Conservation (phyloP, 1,140 invertebrate genomes). For the Proales similis region DNA sequence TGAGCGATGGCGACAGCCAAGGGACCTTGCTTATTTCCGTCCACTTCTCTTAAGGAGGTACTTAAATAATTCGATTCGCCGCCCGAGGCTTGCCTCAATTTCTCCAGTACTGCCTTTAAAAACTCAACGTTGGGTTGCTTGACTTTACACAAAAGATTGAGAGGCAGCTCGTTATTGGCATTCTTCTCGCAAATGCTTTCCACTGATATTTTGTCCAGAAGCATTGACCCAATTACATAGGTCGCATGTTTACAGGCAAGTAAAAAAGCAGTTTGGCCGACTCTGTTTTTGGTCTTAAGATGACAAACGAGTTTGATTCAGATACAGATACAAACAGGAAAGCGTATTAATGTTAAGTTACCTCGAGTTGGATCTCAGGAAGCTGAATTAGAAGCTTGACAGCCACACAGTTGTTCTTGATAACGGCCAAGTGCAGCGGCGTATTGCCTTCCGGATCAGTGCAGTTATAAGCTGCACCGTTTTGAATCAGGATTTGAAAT, state of each 20-base stretch:
- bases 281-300: slow-evolving; percentile 11
- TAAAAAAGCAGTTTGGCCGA: neutral
- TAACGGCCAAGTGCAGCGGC: slow-evolving; percentile 12
- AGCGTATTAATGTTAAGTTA: too few species aligned
- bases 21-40: neutral
- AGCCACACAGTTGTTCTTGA: slow-evolving; percentile 27
- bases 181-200: slow-evolving; percentile 9
- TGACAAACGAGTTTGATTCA: neutral
- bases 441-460: slow-evolving; percentile 17
- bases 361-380: slow-evolving; percentile 12
- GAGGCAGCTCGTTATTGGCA: slow-evolving; percentile 12
- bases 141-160: slow-evolving; percentile 12
- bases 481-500: too few species aligned
- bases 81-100: neutral
- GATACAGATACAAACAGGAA: neutral
- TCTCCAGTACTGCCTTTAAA: slow-evolving; percentile 12
- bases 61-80: slow-evolving; percentile 4
- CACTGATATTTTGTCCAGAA: slow-evolving; percentile 12
- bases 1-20: slow-evolving; percentile 18
- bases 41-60: slow-evolving; percentile 22
- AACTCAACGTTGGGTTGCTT: slow-evolving; percentile 11
- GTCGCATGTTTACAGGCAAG: slow-evolving; percentile 17
- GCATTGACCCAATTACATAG: slow-evolving; percentile 8
- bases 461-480: neutral
- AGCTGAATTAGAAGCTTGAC: neutral